Percentiles rank a stretch among this genome's conserved stretches.
Conservation (phyloP, 1,140 invertebrate species). For the Chironomus striatipennis region DNA sequence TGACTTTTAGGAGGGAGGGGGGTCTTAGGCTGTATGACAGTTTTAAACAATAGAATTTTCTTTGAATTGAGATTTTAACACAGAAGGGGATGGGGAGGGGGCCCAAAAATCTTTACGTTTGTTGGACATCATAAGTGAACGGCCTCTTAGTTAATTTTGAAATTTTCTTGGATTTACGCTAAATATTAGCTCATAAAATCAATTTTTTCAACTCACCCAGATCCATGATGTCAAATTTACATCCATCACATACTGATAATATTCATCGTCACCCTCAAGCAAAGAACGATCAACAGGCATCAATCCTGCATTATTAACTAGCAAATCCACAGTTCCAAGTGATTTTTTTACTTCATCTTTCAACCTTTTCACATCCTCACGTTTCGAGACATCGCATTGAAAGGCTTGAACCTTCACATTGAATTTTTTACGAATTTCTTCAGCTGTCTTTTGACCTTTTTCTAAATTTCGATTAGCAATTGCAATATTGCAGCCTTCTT, state of each 20-base stretch:
- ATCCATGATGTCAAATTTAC: slow-evolving; percentile 38
- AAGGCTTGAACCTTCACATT: slow-evolving; percentile 34
- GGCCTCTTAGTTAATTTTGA: too few relatives aligned
- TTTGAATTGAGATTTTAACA: too few relatives aligned
- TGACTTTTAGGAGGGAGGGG: too few relatives aligned
- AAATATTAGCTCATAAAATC: not conserved
- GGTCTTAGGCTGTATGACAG: too few relatives aligned
- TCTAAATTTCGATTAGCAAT: slow-evolving; percentile 38
- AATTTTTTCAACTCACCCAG: slow-evolving; percentile 30
- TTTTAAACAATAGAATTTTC: too few relatives aligned
- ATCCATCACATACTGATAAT: slow-evolving; percentile 36
- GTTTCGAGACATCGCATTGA: not conserved
- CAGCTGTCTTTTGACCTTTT: slow-evolving; percentile 36
- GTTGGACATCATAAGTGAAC: too few relatives aligned
- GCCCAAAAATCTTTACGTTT: too few relatives aligned
- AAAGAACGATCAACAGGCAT: slow-evolving; percentile 38
- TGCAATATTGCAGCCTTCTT: slow-evolving; percentile 36
- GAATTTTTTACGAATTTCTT: slow-evolving; percentile 33
- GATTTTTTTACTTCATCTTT: slow-evolving; percentile 35
- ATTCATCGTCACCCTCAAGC: slow-evolving; percentile 34
- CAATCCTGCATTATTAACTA: slow-evolving; percentile 38
- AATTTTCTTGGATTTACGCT: too few relatives aligned
- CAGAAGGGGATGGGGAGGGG: too few relatives aligned
- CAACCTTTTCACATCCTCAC: not conserved
- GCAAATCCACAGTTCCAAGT: slow-evolving; percentile 37